These are phyloP conservation scores for Acropora yongei DNA, from an alignment of 64 coral and sea anemone species.

Conservation along the genomic window DNA sequence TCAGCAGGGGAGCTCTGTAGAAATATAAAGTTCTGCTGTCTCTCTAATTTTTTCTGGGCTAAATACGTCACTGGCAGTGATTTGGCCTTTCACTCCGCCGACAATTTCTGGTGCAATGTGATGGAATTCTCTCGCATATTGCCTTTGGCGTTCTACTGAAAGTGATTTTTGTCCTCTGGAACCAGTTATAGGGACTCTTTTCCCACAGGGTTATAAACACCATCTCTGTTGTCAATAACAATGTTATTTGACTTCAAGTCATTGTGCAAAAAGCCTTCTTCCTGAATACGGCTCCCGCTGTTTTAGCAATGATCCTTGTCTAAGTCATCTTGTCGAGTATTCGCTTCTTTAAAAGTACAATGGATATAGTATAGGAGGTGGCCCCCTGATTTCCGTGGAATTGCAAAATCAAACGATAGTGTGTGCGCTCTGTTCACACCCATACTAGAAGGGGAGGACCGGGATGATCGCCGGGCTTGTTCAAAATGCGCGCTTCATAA, in stretches of 20 bases:
- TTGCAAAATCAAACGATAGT: constrained; percentile 6
- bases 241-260: constrained; percentile 39
- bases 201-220: constrained; percentile 2
- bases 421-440: neutral
- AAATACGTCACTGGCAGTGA: constrained; percentile 19
- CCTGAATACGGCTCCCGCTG: neutral
- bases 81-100: no score
- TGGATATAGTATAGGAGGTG: neutral
- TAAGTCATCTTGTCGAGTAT: neutral
- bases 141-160: neutral
- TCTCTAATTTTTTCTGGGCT: constrained; percentile 4
- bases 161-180: constrained; percentile 13
- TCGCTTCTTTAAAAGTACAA: no score
- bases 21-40: neutral
- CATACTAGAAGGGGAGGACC: constrained; percentile 44
- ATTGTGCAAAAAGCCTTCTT: constrained; percentile 23
- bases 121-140: constrained; percentile 3
- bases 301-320: constrained; percentile 1
- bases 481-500: constrained; percentile 30
- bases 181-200: constrained; percentile 34
- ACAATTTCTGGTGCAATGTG: constrained; percentile 23
- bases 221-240: constrained; percentile 39
- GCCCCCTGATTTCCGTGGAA: constrained; percentile 2
- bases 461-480: neutral
- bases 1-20: no score